phyloP scores from a whole-genome alignment of 2,888 invertebrate genomes.

The Amorpha juglandis region DNA sequence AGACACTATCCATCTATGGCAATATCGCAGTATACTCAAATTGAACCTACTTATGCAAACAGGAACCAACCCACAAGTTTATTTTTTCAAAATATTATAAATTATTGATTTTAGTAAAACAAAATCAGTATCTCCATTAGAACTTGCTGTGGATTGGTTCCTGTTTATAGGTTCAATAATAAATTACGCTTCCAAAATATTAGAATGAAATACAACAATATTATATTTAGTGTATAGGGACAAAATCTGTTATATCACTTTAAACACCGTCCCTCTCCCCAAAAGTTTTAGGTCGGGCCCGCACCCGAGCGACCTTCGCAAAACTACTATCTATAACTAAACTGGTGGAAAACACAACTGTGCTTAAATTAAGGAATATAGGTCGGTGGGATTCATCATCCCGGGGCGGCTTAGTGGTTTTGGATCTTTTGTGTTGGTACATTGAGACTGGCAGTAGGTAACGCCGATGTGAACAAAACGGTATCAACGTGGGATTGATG shows the following conservation, averaged over 20 bases:
- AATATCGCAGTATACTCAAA: too few relatives aligned
- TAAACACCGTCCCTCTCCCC: conserved; percentile 58
- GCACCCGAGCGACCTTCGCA: conserved; percentile 50
- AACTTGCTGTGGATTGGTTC: too few relatives aligned
- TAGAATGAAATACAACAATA: conserved; percentile 44
- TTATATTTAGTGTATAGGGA: conserved; percentile 49
- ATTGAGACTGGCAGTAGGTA: not conserved
- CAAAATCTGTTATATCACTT: conserved; percentile 69
- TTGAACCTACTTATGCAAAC: too few relatives aligned
- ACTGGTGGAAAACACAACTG: conserved; percentile 50
- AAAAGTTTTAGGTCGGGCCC: conserved; percentile 60
- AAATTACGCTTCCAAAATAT: not conserved
- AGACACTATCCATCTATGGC: too few relatives aligned
- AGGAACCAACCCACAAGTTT: too few relatives aligned
- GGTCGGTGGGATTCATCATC: conserved; percentile 33
- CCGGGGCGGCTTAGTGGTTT: conserved; percentile 41
- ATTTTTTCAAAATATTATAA: too few relatives aligned
- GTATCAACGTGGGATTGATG: not conserved
- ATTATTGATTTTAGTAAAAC: too few relatives aligned
- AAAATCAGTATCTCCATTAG: too few relatives aligned
- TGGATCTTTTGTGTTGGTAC: conserved; percentile 6
- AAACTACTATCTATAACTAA: conserved; percentile 40
- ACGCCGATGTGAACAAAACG: not conserved
- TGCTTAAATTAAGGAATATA: conserved; percentile 32
- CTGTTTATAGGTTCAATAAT: too few relatives aligned